These are phyloP conservation scores for Drosophila prolongata DNA, from an alignment of 2,888 invertebrate genomes.

Conservation along the genomic window DNA sequence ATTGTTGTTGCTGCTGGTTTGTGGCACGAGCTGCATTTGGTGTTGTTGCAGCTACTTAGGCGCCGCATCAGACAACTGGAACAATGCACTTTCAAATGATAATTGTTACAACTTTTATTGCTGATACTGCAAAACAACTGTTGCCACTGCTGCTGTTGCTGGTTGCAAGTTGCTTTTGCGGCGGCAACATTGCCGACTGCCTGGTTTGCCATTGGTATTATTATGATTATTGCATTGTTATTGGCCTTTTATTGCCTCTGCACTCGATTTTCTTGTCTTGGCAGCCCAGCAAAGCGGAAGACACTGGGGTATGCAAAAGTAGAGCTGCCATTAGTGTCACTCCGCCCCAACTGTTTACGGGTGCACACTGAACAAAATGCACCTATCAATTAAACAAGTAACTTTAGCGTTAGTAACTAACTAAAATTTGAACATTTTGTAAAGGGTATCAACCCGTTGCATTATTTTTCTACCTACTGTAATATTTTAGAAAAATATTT, in stretches of 20 bases:
- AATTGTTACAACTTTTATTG: conserved; percentile 79
- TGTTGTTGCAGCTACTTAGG: conserved; percentile 57
- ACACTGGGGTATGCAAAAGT: conserved; percentile 30
- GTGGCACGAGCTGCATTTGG: conserved; percentile 58
- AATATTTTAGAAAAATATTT: no score
- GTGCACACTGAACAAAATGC: conserved; percentile 7
- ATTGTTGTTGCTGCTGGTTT: conserved; percentile 27
- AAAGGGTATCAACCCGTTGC: no score
- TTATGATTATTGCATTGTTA: conserved; percentile 77
- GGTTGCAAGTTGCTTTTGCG: conserved; percentile 20
- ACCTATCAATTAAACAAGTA: no score
- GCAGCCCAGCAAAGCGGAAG: conserved; percentile 10
- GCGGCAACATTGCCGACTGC: conserved; percentile 42
- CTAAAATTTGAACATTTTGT: no score
- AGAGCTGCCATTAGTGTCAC: conserved; percentile 44
- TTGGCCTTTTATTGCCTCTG: conserved; percentile 70
- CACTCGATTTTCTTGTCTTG: conserved; percentile 54
- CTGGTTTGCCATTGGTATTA: conserved; percentile 57
- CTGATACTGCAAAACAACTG: conserved; percentile 70
- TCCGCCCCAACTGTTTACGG: conserved; percentile 59
- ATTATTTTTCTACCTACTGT: no score
- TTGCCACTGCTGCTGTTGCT: conserved; percentile 45
- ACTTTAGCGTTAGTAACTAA: no score
- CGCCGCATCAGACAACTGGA: conserved; percentile 68
- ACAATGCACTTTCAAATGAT: conserved; percentile 80